Evolutionary conservation across 2,797 vertebrate genomes (phyloP).

Genomic region (Poeciliopsis presidionis): DNA sequence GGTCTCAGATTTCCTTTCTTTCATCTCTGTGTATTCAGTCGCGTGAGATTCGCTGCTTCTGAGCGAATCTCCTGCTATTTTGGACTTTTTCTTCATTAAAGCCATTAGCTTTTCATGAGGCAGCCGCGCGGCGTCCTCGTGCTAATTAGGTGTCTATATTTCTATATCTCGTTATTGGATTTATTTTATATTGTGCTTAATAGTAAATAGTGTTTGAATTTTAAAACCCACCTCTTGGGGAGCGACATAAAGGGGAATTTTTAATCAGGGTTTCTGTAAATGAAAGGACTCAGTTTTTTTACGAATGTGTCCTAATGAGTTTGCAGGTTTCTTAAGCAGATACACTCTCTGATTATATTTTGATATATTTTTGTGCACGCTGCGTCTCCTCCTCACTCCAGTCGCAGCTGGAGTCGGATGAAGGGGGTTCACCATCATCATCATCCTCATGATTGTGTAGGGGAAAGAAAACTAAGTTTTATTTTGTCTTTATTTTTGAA

Average conservation of each 20-base stretch:
- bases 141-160: conserved; percentile 84
- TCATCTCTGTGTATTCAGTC: conserved; percentile 2
- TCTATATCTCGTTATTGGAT: conserved; percentile 81
- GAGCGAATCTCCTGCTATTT: conserved; percentile 68
- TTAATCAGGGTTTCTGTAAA: conserved; percentile 80
- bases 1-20: not conserved
- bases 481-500: conserved; percentile 79
- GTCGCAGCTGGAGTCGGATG: conserved; percentile 81
- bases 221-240: conserved; percentile 85
- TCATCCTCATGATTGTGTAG: conserved; percentile 55
- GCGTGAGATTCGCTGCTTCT: conserved; percentile 49
- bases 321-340: conserved; percentile 79
- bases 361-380: conserved; percentile 29
- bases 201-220: conserved; percentile 85
- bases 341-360: conserved; percentile 88
- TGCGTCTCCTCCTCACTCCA: conserved; percentile 59
- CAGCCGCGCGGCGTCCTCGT: conserved; percentile 62
- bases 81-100: conserved; percentile 77
- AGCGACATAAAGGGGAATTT: conserved; percentile 85
- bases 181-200: conserved; percentile 83
- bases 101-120: conserved; percentile 72
- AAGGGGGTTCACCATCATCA: conserved; percentile 30
- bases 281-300: conserved; percentile 72
- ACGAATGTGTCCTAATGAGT: conserved; percentile 81
- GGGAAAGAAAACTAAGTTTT: conserved; percentile 50